Base-by-base conservation (phyloP, 2,797 vertebrate species). In the Gorsachius magnificus region DNA sequence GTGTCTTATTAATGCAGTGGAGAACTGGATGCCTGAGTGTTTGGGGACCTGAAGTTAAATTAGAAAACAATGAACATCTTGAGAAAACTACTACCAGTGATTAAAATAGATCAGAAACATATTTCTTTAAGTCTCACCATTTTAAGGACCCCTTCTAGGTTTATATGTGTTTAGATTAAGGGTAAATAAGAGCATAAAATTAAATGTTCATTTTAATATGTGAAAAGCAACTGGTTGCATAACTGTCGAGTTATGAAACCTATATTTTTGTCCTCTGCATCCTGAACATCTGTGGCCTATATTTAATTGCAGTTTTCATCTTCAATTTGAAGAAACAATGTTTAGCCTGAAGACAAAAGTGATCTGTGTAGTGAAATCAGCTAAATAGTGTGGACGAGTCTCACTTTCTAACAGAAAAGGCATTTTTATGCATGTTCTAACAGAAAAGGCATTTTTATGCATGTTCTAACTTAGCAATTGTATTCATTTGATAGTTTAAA, bases 281-380 rank as follows among this genome's bases (percentile, higher is more conserved):
- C 79, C 95, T 90, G 94, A 96, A 97, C 95, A 97, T 96, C 96
- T 97, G 96, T 97, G 95, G 87, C 96, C 96, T 96, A 90, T 96
- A 96, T 97, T 96, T 95, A 96, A 90, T 95, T 96, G 95, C 90
- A 92, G 84, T 91, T 96, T 96, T 96, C 77, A 69, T 91, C 84
- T 87, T 92, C 83, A 81, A 58, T 90, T 95, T 94, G 92, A 96
- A 93, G 96, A 95, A 97, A 95, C 93, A 96, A 96, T 96, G 91
- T 96, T 95, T 94, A 96, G 91, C 69, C 92, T 93, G 86, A 94
- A 96, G 93, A 96, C 92, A 96, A 86, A 96, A 97, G 79, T 75
- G 92, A 92, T 94, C 93, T 54, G 36, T 92, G 64, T 63, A 66
- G 92, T 78, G 79, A 93, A 96, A 95, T 94, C 75, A 95, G 64